phyloP scores from a whole-genome alignment of 2,888 invertebrate species.

The Melikaiella ostensackeni region DNA sequence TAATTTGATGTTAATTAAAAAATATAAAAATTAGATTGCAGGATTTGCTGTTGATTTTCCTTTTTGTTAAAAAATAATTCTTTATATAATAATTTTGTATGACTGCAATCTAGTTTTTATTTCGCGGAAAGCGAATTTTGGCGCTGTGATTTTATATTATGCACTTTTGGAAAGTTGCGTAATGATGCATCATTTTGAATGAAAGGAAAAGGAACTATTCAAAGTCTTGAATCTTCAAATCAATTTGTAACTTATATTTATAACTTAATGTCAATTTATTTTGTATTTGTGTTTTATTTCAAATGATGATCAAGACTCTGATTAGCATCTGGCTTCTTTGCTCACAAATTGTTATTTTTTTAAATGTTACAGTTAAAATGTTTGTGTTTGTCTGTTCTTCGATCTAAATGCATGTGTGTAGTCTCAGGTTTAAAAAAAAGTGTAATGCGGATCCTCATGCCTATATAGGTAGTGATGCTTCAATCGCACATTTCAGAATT shows the following conservation, averaged over 20 bases:
- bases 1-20: not conserved
- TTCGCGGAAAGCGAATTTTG: not conserved
- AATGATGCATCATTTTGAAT: not conserved
- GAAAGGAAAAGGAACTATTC: not conserved
- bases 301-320: not conserved
- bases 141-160: slow-evolving; percentile 4
- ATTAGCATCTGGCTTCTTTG: not conserved
- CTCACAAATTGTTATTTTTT: not conserved
- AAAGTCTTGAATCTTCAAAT: not conserved
- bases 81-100: not conserved
- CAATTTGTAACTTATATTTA: not conserved
- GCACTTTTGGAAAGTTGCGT: not conserved
- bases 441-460: not conserved
- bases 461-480: not conserved
- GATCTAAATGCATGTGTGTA: not conserved
- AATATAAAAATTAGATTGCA: slow-evolving; percentile 6
- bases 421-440: not conserved
- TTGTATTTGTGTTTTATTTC: not conserved
- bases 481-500: not conserved
- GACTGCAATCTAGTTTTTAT: not conserved
- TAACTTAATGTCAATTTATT: not conserved
- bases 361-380: not conserved
- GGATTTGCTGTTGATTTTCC: not conserved
- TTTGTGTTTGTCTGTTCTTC: not conserved
- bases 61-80: not conserved